These are phyloP conservation scores for Stenichneumon culpator DNA, from an alignment of 2,888 invertebrate species.

Conservation along the genomic window DNA sequence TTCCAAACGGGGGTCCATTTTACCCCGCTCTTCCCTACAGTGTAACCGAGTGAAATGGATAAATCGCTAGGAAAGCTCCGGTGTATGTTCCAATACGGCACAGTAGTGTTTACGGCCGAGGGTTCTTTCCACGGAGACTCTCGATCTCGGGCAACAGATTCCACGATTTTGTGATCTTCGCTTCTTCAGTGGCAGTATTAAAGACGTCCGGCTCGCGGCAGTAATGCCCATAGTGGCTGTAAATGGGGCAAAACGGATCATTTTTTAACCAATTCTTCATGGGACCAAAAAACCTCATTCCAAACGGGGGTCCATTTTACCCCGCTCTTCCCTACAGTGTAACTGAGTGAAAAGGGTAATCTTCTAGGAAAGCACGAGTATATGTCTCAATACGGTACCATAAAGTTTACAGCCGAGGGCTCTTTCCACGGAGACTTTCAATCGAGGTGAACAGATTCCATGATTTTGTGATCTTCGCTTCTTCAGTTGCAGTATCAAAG, in stretches of 20 bases:
- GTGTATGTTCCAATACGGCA: neutral
- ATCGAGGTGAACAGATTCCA: slow-evolving; percentile 9
- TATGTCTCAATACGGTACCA: neutral
- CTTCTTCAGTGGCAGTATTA: slow-evolving; percentile 48
- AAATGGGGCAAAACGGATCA: no score
- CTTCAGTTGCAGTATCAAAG: slow-evolving; percentile 46
- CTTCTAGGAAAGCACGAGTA: slow-evolving; percentile 37
- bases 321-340: no score
- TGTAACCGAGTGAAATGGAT: slow-evolving; percentile 33
- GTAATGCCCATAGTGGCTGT: neutral
- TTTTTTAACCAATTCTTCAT: no score
- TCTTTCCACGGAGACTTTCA: slow-evolving; percentile 2
- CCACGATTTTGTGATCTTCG: slow-evolving; percentile 13
- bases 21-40: no score
- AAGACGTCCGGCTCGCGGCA: neutral
- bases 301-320: no score
- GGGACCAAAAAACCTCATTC: no score
- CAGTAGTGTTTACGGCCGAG: neutral
- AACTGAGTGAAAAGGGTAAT: slow-evolving; percentile 49
- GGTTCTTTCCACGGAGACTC: neutral
- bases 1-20: no score
- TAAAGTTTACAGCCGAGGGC: neutral
- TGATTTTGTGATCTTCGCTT: slow-evolving; percentile 22
- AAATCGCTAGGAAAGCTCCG: slow-evolving; percentile 48
- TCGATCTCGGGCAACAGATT: slow-evolving; percentile 11